phyloP scores from a whole-genome alignment of 2,888 invertebrate species.

The Cremastobaeus sp. region DNA sequence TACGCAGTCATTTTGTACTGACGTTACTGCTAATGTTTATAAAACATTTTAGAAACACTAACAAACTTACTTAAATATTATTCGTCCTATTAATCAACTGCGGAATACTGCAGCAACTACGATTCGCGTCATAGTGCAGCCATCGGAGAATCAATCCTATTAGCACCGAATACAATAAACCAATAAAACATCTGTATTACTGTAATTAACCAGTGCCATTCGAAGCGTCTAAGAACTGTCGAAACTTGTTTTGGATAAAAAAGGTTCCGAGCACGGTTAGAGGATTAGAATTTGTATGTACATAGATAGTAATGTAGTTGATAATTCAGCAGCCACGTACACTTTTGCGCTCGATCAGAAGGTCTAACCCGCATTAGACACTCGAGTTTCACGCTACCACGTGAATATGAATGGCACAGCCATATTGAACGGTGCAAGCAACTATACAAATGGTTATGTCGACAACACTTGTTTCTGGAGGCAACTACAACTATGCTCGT shows the following conservation, averaged over 20 bases:
- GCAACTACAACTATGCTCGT: conserved; percentile 39
- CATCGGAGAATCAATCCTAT: conserved; percentile 19
- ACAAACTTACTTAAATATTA: conserved; percentile 24
- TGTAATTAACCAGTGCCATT: conserved; percentile 23
- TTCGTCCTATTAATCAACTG: neutral
- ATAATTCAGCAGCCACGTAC: conserved; percentile 43
- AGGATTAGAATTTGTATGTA: conserved; percentile 56
- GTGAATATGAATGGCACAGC: conserved; percentile 29
- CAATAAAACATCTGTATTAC: conserved; percentile 6
- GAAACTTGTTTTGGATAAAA: conserved; percentile 51
- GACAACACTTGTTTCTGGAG: conserved; percentile 32
- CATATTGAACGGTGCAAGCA: conserved; percentile 35
- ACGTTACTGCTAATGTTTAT: conserved; percentile 32
- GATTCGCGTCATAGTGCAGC: neutral
- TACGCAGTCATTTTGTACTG: conserved; percentile 15
- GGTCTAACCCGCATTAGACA: conserved; percentile 27
- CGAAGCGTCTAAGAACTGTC: conserved; percentile 40
- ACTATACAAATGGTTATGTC: conserved; percentile 47
- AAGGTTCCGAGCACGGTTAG: conserved; percentile 56
- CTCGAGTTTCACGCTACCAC: conserved; percentile 14
- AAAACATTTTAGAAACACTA: conserved; percentile 44
- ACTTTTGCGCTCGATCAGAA: conserved; percentile 18
- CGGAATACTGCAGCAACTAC: conserved; percentile 8
- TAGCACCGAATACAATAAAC: conserved; percentile 30
- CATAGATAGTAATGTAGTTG: conserved; percentile 42